These are phyloP conservation scores for Petrocephalus sullivani DNA, from an alignment of 2,797 vertebrate genomes.

Conservation along the genomic window DNA sequence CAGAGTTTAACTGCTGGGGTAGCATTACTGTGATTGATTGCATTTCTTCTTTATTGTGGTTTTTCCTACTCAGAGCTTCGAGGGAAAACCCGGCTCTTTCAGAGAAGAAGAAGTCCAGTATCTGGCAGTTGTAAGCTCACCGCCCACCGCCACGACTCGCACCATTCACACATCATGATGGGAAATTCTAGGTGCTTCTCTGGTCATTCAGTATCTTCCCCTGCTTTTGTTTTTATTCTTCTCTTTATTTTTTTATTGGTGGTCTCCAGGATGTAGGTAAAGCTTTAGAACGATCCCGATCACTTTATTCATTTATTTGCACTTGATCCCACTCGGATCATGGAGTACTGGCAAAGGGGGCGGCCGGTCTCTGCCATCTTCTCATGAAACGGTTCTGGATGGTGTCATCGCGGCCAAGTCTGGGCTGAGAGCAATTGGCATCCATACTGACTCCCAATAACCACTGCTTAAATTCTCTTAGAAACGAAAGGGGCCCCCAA, in stretches of 20 bases:
- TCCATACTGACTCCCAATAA: slow-evolving; percentile 17
- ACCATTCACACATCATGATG: neutral
- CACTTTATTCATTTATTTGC: slow-evolving; percentile 1
- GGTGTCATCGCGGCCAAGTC: neutral
- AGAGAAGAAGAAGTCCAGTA: slow-evolving; percentile 96
- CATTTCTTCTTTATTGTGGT: slow-evolving; percentile 18
- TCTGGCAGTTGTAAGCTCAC: slow-evolving; percentile 95
- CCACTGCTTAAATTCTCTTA: neutral
- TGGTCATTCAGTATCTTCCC: slow-evolving; percentile 14
- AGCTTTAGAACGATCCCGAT: slow-evolving; percentile 39
- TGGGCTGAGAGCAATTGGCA: slow-evolving; percentile 22
- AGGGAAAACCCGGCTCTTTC: slow-evolving; percentile 85
- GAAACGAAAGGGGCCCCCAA: neutral
- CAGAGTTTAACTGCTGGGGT: neutral
- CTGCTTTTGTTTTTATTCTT: slow-evolving; percentile 41
- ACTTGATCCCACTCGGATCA: slow-evolving; percentile 39
- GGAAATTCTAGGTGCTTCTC: neutral
- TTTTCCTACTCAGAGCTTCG: slow-evolving; percentile 71
- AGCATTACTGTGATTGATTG: neutral
- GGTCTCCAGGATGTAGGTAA: slow-evolving; percentile 71
- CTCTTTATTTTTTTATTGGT: slow-evolving; percentile 37
- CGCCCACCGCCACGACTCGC: neutral
- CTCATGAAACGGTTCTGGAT: neutral
- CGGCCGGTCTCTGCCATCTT: slow-evolving; percentile 33
- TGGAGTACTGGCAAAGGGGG: slow-evolving; percentile 38